Conservation (phyloP, 2,888 invertebrate species). For the Dolichopus griseipennis region DNA sequence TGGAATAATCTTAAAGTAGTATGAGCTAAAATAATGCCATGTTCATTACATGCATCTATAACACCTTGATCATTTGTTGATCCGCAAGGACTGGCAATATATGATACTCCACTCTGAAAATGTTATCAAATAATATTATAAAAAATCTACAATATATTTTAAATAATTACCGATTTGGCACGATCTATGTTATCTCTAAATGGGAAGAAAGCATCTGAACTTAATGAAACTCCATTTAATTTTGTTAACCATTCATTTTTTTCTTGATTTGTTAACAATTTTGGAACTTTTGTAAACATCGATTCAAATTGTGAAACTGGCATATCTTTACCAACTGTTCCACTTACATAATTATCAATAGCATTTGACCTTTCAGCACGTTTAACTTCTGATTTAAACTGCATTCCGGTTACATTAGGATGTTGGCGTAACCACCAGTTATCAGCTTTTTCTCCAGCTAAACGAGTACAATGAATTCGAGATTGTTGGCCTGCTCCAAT, state of each 20-base stretch:
- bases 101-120: slow-evolving; percentile 83
- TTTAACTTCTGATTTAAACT: slow-evolving; percentile 76
- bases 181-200: slow-evolving; percentile 96
- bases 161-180: slow-evolving; percentile 63
- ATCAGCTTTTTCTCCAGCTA: slow-evolving; percentile 95
- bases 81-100: slow-evolving; percentile 87
- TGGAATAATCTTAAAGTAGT: slow-evolving; percentile 90
- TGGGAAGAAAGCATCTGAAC: slow-evolving; percentile 97
- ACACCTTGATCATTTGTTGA: slow-evolving; percentile 89
- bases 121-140: not conserved
- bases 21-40: slow-evolving; percentile 77
- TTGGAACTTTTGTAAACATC: slow-evolving; percentile 55
- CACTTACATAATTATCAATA: slow-evolving; percentile 89
- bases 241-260: slow-evolving; percentile 59
- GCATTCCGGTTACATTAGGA: slow-evolving; percentile 71
- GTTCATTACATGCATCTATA: slow-evolving; percentile 84
- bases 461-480: slow-evolving; percentile 92
- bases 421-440: slow-evolving; percentile 98
- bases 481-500: slow-evolving; percentile 99
- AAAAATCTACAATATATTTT: slow-evolving; percentile 2
- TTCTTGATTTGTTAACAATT: slow-evolving; percentile 58
- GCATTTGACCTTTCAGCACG: slow-evolving; percentile 91
- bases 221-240: slow-evolving; percentile 71
- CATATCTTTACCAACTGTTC: slow-evolving; percentile 83
- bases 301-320: slow-evolving; percentile 63